phyloP scores from a whole-genome alignment of 2,113 vertebrate species.

The Larimichthys crocea region DNA sequence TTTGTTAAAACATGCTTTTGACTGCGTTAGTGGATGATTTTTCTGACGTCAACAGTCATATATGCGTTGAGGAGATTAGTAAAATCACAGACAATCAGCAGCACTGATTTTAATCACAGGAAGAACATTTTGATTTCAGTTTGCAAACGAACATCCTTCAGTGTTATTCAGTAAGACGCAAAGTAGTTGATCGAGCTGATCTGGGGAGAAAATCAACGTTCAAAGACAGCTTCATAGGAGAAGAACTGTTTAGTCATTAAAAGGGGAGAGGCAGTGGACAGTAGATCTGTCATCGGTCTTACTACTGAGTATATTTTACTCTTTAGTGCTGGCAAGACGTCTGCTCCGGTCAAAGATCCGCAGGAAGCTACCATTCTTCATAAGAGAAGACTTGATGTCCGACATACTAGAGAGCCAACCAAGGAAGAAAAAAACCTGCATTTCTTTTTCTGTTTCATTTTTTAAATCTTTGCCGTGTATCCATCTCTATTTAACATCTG shows the following conservation, averaged over 20 bases:
- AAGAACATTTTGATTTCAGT: constrained; percentile 9
- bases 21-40: constrained; percentile 29
- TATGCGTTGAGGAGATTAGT: constrained; percentile 49
- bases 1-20: constrained; percentile 28
- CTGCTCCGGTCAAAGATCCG: constrained; percentile 91
- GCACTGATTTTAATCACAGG: constrained; percentile 11
- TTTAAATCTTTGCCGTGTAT: neutral
- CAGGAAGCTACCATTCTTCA: constrained; percentile 88
- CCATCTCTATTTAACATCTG: neutral
- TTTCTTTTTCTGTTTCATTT: constrained; percentile 21
- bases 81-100: constrained; percentile 16
- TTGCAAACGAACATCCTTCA: neutral
- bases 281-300: constrained; percentile 83
- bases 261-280: constrained; percentile 18
- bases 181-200: constrained; percentile 16
- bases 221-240: neutral
- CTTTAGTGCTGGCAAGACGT: constrained; percentile 85
- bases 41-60: constrained; percentile 20
- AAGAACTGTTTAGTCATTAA: neutral
- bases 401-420: constrained; percentile 77
- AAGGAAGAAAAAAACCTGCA: constrained; percentile 38
- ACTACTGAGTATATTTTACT: constrained; percentile 89
- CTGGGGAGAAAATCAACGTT: constrained; percentile 1
- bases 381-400: constrained; percentile 81
- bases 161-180: constrained; percentile 34